phyloP scores from a whole-genome alignment of 2,888 invertebrate species.

The Polymixis lichenea region DNA sequence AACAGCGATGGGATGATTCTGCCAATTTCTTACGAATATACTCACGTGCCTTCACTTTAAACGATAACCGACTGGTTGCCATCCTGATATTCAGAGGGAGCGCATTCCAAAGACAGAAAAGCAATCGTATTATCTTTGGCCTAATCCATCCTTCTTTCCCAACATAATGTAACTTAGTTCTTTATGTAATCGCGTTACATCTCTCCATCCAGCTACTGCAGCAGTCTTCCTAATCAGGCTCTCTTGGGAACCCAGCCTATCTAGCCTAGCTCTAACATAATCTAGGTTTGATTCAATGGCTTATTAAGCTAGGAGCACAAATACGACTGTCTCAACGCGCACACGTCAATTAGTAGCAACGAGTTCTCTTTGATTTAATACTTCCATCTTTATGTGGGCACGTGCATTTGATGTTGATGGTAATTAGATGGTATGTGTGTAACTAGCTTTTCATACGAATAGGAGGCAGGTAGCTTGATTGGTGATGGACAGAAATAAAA shows the following conservation, averaged over 20 bases:
- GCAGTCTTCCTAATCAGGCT: slow-evolving; percentile 8
- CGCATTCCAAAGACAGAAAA: too few relatives aligned
- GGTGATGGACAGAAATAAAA: slow-evolving; percentile 14
- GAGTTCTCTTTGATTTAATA: slow-evolving; percentile 49
- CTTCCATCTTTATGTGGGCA: not conserved
- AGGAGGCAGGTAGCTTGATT: not conserved
- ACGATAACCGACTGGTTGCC: too few relatives aligned
- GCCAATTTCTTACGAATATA: too few relatives aligned
- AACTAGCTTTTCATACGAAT: slow-evolving; percentile 9
- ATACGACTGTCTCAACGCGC: slow-evolving; percentile 54
- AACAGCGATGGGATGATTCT: too few relatives aligned
- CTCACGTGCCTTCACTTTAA: too few relatives aligned
- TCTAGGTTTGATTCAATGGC: slow-evolving; percentile 58
- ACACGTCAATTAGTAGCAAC: slow-evolving; percentile 58
- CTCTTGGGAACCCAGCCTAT: slow-evolving; percentile 31
- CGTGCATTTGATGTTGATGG: slow-evolving; percentile 32
- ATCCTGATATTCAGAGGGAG: too few relatives aligned
- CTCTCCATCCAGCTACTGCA: not conserved
- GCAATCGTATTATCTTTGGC: not conserved
- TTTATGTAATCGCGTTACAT: not conserved
- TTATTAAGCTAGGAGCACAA: slow-evolving; percentile 47
- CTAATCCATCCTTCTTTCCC: not conserved
- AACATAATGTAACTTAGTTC: not conserved
- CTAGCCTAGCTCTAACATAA: slow-evolving; percentile 24
- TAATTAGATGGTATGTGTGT: slow-evolving; percentile 48